Base-by-base conservation (phyloP, 2,797 vertebrate species). In the Hoplostethus mediterraneus region DNA sequence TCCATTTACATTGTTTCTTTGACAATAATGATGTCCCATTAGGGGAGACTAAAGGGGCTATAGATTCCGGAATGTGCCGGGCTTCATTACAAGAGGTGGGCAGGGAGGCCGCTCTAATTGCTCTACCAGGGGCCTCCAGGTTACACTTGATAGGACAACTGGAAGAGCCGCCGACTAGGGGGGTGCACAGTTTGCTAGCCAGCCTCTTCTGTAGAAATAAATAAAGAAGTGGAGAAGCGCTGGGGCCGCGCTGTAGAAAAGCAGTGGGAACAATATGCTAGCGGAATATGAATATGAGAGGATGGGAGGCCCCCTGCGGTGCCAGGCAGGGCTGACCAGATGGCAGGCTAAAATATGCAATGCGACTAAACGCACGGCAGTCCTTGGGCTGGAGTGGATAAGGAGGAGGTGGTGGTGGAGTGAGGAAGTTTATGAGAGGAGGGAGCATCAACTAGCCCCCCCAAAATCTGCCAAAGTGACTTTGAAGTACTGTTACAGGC, bases 11-110 rank as follows among this genome's bases (percentile, higher is more conserved):
- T 98, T 98, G 97, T 99, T 99, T 98, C 98, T 97, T 98, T 98
- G 97, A 98, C 97, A 98, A 98, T 98, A 99, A 99, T 98, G 98
- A 99, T 97, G 97, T 98, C 98, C 98, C 98, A 98, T 99, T 98
- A 99, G 97, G 97, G 97, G 96, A 98, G 96, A 97, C 97, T 98
- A 98, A 98, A 98, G 97, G 92, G 97, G 96, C 97, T 98, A 97
- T 97, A 97, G 97, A 98, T 97, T 98, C 96, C 96, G 96, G 96
- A 97, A 97, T 97, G 96, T 96, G 96, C 96, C 96, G 96, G 97
- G 97, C 95, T 97, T 99, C 97, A 98, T 99, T 99, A 98, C 97
- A 97, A 97, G 97, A 97, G 96, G 97, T 97, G 96, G 96, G 96
- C 97, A 96, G 96, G 96, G 97, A 96, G 97, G 96, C 96, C 95